These are phyloP conservation scores for Suncus etruscus DNA, from an alignment of 2,113 vertebrate species.

Conservation along the genomic window DNA sequence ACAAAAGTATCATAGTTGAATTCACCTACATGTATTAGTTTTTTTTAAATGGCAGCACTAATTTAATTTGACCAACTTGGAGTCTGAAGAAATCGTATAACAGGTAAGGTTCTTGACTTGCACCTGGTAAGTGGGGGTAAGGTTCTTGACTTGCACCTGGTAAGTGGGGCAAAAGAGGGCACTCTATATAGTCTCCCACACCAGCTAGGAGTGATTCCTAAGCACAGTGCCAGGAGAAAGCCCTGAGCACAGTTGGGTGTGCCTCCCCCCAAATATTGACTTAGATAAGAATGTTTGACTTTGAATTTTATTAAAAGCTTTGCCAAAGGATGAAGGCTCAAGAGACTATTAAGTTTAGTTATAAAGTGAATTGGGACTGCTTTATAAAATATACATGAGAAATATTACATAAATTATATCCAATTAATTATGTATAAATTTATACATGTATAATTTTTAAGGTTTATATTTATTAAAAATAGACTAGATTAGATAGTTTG, in stretches of 20 bases:
- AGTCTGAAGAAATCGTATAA: no score
- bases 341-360: not conserved
- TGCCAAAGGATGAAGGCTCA: not conserved
- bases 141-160: no score
- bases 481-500: conserved; percentile 11
- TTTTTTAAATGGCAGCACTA: no score
- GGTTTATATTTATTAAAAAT: not conserved
- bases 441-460: not conserved
- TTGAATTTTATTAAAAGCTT: conserved; percentile 50
- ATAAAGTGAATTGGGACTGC: not conserved
- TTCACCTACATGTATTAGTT: not conserved
- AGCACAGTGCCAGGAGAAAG: no score
- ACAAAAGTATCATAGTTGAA: not conserved
- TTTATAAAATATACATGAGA: conserved; percentile 23
- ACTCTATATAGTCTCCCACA: no score
- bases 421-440: not conserved
- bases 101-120: no score
- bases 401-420: conserved; percentile 33
- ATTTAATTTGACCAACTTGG: no score
- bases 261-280: not conserved
- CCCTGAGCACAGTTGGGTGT: no score
- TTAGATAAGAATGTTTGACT: not conserved
- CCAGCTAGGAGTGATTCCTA: no score
- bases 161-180: no score
- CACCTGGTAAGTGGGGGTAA: no score